A percentile compares a stretch with the other conserved stretches of the same genome.
Conservation (phyloP, 2,797 vertebrate species). For the Choloepus didactylus region DNA sequence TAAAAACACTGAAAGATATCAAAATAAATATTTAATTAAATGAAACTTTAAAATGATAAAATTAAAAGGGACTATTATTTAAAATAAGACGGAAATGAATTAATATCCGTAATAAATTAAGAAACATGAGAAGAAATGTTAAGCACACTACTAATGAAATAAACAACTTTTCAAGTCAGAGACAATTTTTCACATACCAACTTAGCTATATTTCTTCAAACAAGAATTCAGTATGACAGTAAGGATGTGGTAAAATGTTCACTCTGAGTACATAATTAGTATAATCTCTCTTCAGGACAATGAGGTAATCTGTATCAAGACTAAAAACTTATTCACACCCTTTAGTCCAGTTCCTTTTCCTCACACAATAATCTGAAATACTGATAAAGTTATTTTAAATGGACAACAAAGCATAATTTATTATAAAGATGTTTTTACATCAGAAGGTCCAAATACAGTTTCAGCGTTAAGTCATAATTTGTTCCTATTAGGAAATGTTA, state of each 20-base stretch:
- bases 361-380: not conserved
- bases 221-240: not conserved
- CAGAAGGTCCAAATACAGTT: not conserved
- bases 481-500: not conserved
- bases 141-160: not conserved
- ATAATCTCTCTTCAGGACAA: not conserved
- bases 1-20: not conserved
- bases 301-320: not conserved
- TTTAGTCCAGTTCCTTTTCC: not conserved
- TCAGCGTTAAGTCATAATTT: not conserved
- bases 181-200: not conserved
- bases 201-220: not conserved
- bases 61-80: not conserved
- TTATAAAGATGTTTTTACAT: not conserved
- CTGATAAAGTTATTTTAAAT: not conserved
- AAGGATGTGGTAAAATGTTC: not conserved
- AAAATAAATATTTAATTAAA: not conserved
- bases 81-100: not conserved
- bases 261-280: not conserved
- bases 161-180: not conserved
- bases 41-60: not conserved
- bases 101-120: not conserved
- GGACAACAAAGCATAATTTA: not conserved
- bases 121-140: not conserved
- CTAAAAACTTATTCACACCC: not conserved